Evolutionary conservation across 35 echinoderm and acorn worm genomes (phyloP).

Genomic region (Anneissia japonica): DNA sequence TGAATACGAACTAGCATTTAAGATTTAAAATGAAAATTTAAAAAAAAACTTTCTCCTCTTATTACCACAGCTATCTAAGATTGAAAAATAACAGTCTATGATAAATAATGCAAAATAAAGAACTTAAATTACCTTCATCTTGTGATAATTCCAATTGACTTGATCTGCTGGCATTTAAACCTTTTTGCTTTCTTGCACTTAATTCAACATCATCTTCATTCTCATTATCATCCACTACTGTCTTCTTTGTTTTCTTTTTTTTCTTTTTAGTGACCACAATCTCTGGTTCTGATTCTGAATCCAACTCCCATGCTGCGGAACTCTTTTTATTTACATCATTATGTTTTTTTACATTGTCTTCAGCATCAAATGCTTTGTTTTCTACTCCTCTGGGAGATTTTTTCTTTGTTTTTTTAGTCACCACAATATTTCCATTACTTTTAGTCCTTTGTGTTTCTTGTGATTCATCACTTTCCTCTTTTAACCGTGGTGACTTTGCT

Average conservation of each 20-base stretch:
- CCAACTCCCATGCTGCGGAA: neutral
- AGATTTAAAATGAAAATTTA: neutral
- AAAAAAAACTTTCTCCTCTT: neutral
- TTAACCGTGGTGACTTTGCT: neutral
- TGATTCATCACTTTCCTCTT: neutral
- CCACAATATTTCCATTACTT: constrained; percentile 6
- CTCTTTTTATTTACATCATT: constrained; percentile 6
- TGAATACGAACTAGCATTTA: too few relatives aligned
- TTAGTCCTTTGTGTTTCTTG: neutral
- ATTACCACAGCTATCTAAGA: neutral
- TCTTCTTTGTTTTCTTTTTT: constrained; percentile 23
- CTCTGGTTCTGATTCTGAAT: neutral
- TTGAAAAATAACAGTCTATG: too few relatives aligned
- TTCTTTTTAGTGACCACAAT: constrained; percentile 22
- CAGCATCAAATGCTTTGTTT: neutral
- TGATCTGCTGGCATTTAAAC: neutral
- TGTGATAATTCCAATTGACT: neutral
- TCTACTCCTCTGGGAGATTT: neutral
- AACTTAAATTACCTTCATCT: neutral
- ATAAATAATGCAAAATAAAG: too few relatives aligned
- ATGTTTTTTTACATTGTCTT: neutral
- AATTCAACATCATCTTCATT: neutral
- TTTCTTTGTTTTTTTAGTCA: neutral
- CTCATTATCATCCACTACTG: neutral
- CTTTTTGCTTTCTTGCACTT: neutral